phyloP scores from a whole-genome alignment of 2,113 vertebrate species.

The Peromyscus californicus region DNA sequence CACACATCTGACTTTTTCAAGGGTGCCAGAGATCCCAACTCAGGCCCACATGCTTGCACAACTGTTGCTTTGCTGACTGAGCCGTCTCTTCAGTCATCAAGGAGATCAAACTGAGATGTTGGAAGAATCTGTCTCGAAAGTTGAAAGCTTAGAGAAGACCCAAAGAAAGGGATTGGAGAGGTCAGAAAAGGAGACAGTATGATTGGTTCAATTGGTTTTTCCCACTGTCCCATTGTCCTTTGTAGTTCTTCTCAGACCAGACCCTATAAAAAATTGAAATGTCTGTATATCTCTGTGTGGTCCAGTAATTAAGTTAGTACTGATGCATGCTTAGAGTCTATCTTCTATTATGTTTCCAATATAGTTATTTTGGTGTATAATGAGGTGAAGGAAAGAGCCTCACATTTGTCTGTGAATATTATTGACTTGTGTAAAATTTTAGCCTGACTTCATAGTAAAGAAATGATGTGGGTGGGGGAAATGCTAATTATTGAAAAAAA shows the following conservation, averaged over 20 bases:
- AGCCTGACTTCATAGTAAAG: slow-evolving; percentile 71
- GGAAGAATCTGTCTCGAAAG: slow-evolving; percentile 22
- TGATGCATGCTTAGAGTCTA: background rate
- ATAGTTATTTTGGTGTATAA: background rate
- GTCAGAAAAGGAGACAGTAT: background rate
- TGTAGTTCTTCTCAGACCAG: background rate
- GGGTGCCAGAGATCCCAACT: too few relatives aligned
- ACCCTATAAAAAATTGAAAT: background rate
- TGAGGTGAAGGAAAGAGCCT: slow-evolving; percentile 16
- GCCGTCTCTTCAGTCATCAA: too few relatives aligned
- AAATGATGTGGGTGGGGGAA: slow-evolving; percentile 35
- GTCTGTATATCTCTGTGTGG: background rate
- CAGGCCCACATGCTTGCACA: background rate
- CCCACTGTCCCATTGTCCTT: background rate
- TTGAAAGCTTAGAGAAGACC: background rate
- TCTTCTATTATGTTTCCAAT: slow-evolving; percentile 30
- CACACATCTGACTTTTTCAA: background rate
- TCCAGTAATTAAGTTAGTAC: background rate
- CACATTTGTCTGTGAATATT: slow-evolving; percentile 6
- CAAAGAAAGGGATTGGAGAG: background rate
- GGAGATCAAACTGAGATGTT: background rate
- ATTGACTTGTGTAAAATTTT: slow-evolving; percentile 34
- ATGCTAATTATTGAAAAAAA: slow-evolving; percentile 59
- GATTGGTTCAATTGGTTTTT: background rate
- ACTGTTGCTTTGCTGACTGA: background rate